Base-by-base conservation (phyloP, 2,113 vertebrate species). In the Furnarius figulus region DNA sequence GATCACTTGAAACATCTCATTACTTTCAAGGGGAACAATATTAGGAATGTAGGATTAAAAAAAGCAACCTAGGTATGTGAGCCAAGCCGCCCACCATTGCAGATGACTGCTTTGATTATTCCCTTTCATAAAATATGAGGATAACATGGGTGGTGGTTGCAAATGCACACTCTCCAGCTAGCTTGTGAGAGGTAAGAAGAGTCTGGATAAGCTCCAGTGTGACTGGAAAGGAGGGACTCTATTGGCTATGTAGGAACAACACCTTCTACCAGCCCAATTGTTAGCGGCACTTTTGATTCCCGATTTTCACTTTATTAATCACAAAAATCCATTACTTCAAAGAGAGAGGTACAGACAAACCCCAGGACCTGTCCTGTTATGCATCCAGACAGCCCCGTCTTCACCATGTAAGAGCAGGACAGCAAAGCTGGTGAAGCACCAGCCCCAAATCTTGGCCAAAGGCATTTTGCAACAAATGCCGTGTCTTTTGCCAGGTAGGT, bases 101-200 rank as follows among this genome's bases (percentile, higher is more conserved):
- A 68, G 70, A 67, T 7, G 47, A 39, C 70, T 72, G 37, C 35
- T 86, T 93, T 40, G 52, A 73, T 85, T 86, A 84, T 53, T 95
- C 66, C 73, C 56, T 94, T 94, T 87, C 31, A 42, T 61, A 72
- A 93, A 81, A 81, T 14, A 44, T 10, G 70, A 89, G 61, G 58
- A 49, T 37, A 56, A 71, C 6, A 20, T 55, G 31, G 78, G 46
- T 40, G 52, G 44, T 31, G 23, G 62, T 40, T 68, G 75, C 71
- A 90, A 84, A 89, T n/a, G 31, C 44, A 68, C 14, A 14, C 6
- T 71, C 56, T 86, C 52, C 47, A 85, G 65, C 52, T 61, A 59
- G 55, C n/a, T 67, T 83, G 70, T 8, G 22, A 58, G 79, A 95
- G 30, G 61, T 59, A 56, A 63, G 55, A 77, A 77, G 21, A 52